These are phyloP conservation scores for pig (Sus scrofa) DNA, from an alignment of 2,113 vertebrate species.

Conservation along the genomic window DNA sequence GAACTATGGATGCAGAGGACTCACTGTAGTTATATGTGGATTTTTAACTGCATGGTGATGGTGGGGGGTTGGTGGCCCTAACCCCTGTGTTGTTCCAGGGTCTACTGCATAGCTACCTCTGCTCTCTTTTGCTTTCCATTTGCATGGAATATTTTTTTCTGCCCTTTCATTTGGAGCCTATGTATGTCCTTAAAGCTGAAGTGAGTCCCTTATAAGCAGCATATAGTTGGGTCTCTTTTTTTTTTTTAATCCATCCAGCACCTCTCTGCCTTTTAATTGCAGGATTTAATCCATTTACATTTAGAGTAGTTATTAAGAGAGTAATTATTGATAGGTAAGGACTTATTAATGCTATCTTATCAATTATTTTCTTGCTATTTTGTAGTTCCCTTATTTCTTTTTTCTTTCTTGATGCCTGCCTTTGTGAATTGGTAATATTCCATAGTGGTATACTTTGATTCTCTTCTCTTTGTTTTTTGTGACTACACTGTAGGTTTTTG, in stretches of 20 bases:
- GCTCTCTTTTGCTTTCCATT: not conserved
- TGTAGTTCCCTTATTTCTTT: not conserved
- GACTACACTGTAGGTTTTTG: not conserved
- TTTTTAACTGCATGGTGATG: not conserved
- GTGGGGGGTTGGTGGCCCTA: not conserved
- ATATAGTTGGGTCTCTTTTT: not conserved
- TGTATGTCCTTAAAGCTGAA: not conserved
- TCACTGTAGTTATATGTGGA: not conserved
- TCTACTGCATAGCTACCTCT: not conserved
- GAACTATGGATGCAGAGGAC: not conserved
- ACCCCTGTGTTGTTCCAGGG: not conserved
- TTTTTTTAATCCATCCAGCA: not conserved
- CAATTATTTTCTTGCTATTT: not conserved
- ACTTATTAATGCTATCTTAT: not conserved
- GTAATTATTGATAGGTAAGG: not conserved
- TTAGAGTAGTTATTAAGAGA: not conserved
- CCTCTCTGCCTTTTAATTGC: not conserved
- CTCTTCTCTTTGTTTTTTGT: not conserved
- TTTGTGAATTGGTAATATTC: not conserved
- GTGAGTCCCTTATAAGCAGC: not conserved
- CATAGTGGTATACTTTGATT: not conserved
- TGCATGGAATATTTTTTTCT: not conserved
- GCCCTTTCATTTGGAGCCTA: not conserved
- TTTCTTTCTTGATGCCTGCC: not conserved
- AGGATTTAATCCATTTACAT: not conserved